These are phyloP conservation scores for Nudaria mundana DNA, from an alignment of 2,888 invertebrate species.

Conservation along the genomic window DNA sequence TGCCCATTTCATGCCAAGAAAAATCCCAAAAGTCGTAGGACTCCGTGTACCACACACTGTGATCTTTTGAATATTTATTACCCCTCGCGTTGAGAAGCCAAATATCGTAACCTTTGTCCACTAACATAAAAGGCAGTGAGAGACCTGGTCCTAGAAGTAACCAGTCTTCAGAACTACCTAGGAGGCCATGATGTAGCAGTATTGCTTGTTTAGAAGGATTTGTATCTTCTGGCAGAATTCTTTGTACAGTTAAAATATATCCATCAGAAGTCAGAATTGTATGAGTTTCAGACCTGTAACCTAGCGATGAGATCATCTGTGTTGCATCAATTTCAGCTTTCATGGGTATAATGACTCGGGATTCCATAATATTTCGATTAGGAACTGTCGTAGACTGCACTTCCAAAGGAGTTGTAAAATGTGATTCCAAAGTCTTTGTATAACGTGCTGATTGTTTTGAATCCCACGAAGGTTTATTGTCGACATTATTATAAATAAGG, in stretches of 20 bases:
- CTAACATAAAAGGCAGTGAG: constrained; percentile 56
- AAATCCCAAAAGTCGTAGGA: constrained; percentile 46
- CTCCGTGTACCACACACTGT: constrained; percentile 20
- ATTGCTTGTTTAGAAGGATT: constrained; percentile 18
- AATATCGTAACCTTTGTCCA: constrained; percentile 74
- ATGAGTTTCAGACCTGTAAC: constrained; percentile 39
- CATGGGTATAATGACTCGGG: neutral
- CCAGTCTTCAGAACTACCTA: constrained; percentile 54
- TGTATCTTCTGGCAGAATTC: constrained; percentile 24
- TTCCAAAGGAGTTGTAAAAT: neutral
- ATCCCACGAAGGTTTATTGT: neutral
- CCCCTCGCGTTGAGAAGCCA: constrained; percentile 77
- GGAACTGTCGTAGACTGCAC: neutral
- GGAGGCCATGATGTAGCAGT: constrained; percentile 46
- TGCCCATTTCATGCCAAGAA: constrained; percentile 55
- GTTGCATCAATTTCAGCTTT: neutral
- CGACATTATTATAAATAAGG: neutral
- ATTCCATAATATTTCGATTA: neutral
- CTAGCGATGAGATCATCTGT: constrained; percentile 1
- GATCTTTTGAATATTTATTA: constrained; percentile 45
- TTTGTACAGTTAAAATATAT: constrained; percentile 42
- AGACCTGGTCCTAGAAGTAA: constrained; percentile 40
- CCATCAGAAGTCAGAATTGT: constrained; percentile 43
- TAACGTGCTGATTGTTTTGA: neutral
- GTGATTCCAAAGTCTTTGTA: neutral